Conservation (phyloP, 2,888 invertebrate species). For the Drosophila eohydei region DNA sequence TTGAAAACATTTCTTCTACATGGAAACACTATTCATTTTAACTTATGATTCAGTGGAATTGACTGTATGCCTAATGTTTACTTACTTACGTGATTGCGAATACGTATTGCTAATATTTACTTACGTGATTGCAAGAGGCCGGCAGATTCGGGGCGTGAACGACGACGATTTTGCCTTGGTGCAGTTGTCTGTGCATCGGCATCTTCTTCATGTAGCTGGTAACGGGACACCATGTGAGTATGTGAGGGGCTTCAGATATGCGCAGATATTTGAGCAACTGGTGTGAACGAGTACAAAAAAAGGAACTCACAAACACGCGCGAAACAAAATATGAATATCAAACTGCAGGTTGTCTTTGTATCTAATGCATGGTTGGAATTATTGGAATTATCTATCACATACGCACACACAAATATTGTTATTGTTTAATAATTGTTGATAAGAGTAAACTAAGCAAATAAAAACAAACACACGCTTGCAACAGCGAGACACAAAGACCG, state of each 20-base stretch:
- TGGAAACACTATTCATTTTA: not conserved
- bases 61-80: constrained; percentile 1
- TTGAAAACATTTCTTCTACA: not conserved
- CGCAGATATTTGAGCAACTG: constrained; percentile 30
- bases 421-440: constrained; percentile 18
- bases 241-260: not conserved
- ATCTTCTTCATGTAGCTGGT: constrained; percentile 52
- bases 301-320: constrained; percentile 14
- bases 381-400: constrained; percentile 19
- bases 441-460: constrained; percentile 17
- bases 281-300: constrained; percentile 18
- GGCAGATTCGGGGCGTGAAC: constrained; percentile 61
- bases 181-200: constrained; percentile 17
- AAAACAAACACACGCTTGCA: constrained; percentile 9
- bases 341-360: not conserved
- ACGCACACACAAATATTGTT: not conserved
- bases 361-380: constrained; percentile 4
- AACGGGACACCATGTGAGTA: constrained; percentile 49
- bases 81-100: constrained; percentile 6
- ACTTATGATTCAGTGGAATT: too few species aligned
- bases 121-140: constrained; percentile 70
- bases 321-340: constrained; percentile 5
- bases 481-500: not conserved
- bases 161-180: constrained; percentile 27
- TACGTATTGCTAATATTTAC: constrained; percentile 41